phyloP scores from a whole-genome alignment of 2,797 vertebrate species.

The Betta splendens region DNA sequence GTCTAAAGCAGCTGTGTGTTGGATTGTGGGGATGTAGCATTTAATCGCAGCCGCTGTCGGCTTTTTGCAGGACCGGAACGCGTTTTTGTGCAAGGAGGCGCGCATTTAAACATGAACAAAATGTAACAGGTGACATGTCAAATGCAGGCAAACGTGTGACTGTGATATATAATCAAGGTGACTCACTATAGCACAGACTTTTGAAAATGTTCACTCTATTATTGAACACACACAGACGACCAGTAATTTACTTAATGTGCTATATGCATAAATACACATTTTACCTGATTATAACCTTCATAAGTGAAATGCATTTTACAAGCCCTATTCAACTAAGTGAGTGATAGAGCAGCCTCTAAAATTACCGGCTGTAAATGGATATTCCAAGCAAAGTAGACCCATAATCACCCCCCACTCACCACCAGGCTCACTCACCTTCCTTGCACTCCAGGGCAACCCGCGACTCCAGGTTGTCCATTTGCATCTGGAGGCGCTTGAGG shows the following conservation, averaged over 20 bases:
- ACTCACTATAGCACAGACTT: slow-evolving; percentile 50
- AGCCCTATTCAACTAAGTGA: slow-evolving; percentile 11
- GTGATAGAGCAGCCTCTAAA: slow-evolving; percentile 22
- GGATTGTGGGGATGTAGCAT: background rate
- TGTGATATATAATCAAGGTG: slow-evolving; percentile 35
- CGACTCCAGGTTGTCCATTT: slow-evolving; percentile 99
- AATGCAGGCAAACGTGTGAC: slow-evolving; percentile 17
- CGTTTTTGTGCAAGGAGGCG: background rate
- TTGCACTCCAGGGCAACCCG: slow-evolving; percentile 97
- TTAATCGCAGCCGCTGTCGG: background rate
- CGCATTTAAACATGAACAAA: slow-evolving; percentile 4
- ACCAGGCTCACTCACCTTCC: slow-evolving; percentile 83
- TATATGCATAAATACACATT: slow-evolving; percentile 27
- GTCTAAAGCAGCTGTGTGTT: slow-evolving; percentile 3
- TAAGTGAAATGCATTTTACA: slow-evolving; percentile 20
- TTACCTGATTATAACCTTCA: slow-evolving; percentile 27
- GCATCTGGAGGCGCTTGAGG: slow-evolving; percentile 97
- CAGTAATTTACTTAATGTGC: slow-evolving; percentile 18
- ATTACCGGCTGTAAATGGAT: slow-evolving; percentile 25
- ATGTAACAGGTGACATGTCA: slow-evolving; percentile 32
- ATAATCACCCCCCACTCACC: slow-evolving; percentile 3
- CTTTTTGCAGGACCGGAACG: background rate
- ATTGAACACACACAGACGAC: slow-evolving; percentile 42
- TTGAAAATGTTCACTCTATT: slow-evolving; percentile 37
- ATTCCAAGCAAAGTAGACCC: slow-evolving; percentile 6